Percentiles rank a stretch among this genome's conserved stretches.
These are phyloP conservation scores for Glossosoma conforme DNA, from an alignment of 1,140 invertebrate genomes.

Conservation along the genomic window DNA sequence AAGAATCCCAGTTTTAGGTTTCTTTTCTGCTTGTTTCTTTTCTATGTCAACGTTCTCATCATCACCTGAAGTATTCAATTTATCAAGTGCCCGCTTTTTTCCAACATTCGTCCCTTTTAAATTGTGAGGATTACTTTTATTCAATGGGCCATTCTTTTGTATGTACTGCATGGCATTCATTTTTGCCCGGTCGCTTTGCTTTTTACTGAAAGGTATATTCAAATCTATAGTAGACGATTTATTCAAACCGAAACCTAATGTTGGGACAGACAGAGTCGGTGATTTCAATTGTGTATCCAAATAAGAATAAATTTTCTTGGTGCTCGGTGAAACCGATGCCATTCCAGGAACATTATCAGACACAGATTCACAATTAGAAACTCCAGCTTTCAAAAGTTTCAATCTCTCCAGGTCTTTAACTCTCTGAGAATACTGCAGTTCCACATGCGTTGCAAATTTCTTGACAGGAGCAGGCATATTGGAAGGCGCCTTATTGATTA, in stretches of 20 bases:
- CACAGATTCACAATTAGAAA: slow-evolving; percentile 18
- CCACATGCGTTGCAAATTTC: slow-evolving; percentile 52
- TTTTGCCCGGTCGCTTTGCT: slow-evolving; percentile 56
- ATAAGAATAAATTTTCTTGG: no score
- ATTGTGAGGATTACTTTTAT: slow-evolving; percentile 65
- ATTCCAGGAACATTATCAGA: not conserved
- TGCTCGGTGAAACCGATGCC: not conserved
- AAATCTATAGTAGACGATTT: slow-evolving; percentile 57
- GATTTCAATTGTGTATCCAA: slow-evolving; percentile 32
- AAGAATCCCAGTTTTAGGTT: slow-evolving; percentile 45
- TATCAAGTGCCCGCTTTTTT: slow-evolving; percentile 51
- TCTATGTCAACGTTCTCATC: slow-evolving; percentile 45
- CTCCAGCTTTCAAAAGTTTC: slow-evolving; percentile 46
- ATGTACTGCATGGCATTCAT: slow-evolving; percentile 64
- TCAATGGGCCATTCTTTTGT: slow-evolving; percentile 59
- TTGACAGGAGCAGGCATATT: slow-evolving; percentile 53
- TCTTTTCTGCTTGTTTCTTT: slow-evolving; percentile 43
- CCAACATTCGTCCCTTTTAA: slow-evolving; percentile 52
- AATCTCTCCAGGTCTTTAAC: slow-evolving; percentile 58
- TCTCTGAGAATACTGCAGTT: slow-evolving; percentile 52
- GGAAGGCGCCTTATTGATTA: slow-evolving; percentile 43
- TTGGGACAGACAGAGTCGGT: slow-evolving; percentile 28
- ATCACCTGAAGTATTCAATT: slow-evolving; percentile 46
- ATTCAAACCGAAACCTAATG: slow-evolving; percentile 43
- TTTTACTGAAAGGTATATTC: slow-evolving; percentile 53